A percentile compares a stretch with the other conserved stretches of the same genome.
Conservation (phyloP, 2,797 vertebrate genomes). For the Lacerta agilis region DNA sequence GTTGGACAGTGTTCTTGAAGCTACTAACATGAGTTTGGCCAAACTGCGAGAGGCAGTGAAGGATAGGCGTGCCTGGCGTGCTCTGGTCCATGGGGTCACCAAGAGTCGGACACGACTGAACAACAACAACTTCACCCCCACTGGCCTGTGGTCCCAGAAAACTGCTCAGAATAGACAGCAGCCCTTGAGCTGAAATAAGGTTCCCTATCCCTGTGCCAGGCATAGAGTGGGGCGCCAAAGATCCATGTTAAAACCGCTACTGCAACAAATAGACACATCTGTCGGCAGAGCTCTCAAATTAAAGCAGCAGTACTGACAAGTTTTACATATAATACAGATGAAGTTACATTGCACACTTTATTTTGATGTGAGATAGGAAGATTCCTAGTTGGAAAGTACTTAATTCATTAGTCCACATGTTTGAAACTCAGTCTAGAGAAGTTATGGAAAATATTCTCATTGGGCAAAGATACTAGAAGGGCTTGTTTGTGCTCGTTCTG, state of each 20-base stretch:
- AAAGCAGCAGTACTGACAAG: slow-evolving; percentile 56
- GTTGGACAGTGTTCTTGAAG: no score
- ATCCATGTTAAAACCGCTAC: not conserved
- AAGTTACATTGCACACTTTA: not conserved
- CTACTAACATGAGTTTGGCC: no score
- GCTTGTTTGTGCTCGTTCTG: not conserved
- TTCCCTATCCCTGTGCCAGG: no score
- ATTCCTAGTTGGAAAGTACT: slow-evolving; percentile 6
- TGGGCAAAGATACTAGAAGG: not conserved
- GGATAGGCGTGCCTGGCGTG: no score
- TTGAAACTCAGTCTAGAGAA: not conserved
- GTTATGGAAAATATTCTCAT: not conserved
- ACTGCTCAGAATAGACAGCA: no score
- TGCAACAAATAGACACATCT: slow-evolving; percentile 62
- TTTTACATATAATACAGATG: slow-evolving; percentile 36
- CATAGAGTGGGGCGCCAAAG: not conserved
- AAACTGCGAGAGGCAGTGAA: no score
- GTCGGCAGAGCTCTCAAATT: slow-evolving; percentile 66
- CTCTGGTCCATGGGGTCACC: no score
- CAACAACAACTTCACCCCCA: no score
- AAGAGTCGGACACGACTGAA: no score
- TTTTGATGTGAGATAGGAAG: not conserved
- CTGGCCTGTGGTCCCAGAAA: no score
- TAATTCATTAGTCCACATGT: not conserved
- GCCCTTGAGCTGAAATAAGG: no score